Base-by-base conservation (phyloP, 1,140 invertebrate species). In the Drosophila kepulauana region DNA sequence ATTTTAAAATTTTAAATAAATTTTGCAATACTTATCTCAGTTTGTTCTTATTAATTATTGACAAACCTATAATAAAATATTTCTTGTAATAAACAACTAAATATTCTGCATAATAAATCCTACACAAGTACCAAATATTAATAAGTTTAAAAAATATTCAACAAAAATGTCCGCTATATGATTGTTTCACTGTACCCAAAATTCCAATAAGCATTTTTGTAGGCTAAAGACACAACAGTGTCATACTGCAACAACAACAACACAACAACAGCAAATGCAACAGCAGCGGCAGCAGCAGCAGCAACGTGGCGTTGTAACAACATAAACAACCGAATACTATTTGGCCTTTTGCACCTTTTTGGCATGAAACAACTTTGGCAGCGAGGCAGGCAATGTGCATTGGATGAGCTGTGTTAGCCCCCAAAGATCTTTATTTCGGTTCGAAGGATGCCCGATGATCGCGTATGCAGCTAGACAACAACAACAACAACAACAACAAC, bases 341-440 rank as follows among this genome's bases (percentile, higher is more conserved):
- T 88, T 88, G 84, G 84, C 84, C 84, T 88, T 73, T 88, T 87
- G 85, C 86, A 89, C 85, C 81, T 88, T 89, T 89, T 89, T 88
- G 85, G 85, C 81, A 89, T 80, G 86, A 73, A 81, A 87, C 82
- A 78, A 76, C 79, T 89, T 88, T 79, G 78, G 81, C 67, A 74
- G 69, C 67, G 58, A 63, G 68, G 63, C 54, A 57, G 49, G 48
- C 4, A 48, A 28, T 71, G 57, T 49, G 54, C 52, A 56, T 61
- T 64, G 71, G 77, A 75, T 87, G 84, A 88, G 84, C 73, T 84
- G 73, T 79, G 72, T 59, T 78, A 73, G 71, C 80, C 79, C 75
- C 69, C 46, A 69, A 79, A 88, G 84, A 88, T 88, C 84, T 88
- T 88, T 88, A 88, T 88, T 88, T 88, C 81, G 81, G 74, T 56